These are phyloP conservation scores for Lepidurus couesii DNA, from an alignment of 1,140 invertebrate species.

Conservation along the genomic window DNA sequence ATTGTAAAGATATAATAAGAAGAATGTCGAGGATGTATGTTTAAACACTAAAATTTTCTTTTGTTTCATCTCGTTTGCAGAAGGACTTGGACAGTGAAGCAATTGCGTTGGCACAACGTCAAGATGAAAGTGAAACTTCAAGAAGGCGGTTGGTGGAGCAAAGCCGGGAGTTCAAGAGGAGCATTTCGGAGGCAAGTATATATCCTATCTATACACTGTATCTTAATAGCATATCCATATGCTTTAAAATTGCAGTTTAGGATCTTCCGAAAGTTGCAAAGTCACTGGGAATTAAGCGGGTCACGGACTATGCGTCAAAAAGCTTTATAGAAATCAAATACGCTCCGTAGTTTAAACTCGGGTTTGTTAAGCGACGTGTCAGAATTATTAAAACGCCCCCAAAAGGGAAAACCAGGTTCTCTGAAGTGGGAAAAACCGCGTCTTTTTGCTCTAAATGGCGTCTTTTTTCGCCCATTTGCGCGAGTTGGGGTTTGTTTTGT, in stretches of 20 bases:
- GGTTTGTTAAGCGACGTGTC: no score
- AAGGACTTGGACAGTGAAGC: conserved; percentile 52
- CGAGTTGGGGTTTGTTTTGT: no score
- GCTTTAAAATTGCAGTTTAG: not conserved
- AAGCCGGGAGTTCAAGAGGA: conserved; percentile 53
- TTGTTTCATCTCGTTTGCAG: conserved; percentile 41
- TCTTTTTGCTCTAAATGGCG: no score
- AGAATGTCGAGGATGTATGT: not conserved
- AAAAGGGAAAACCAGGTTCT: no score
- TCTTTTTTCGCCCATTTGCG: no score
- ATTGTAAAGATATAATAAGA: not conserved
- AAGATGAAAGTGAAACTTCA: conserved; percentile 52
- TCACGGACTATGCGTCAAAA: no score
- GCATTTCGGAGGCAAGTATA: conserved; percentile 48
- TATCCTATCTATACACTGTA: not conserved
- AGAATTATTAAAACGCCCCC: no score
- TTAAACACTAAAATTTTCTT: not conserved
- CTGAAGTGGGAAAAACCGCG: no score
- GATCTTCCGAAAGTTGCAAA: not conserved
- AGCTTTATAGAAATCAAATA: no score
- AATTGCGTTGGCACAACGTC: conserved; percentile 49
- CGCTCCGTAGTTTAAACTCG: no score
- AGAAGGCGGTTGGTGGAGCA: conserved; percentile 51
- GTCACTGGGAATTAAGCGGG: no score
- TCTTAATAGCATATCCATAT: not conserved